A percentile compares a stretch with the other conserved stretches of the same genome.
Evolutionary conservation across 2,113 vertebrate species (phyloP).

Genomic region (Rhadina sibilatrix): DNA sequence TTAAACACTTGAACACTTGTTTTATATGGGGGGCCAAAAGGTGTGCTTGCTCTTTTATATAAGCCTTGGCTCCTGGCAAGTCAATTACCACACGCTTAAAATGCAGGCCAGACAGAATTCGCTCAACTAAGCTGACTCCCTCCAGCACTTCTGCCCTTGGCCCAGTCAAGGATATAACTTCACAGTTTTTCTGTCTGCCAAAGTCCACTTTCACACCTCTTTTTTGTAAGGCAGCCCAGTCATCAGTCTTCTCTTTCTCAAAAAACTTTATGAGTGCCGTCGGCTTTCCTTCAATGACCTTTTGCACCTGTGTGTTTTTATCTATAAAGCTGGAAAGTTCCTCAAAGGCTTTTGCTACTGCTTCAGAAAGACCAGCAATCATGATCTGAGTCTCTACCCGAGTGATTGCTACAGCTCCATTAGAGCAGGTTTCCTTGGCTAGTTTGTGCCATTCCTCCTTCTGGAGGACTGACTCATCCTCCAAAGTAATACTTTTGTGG

Average conservation of each 20-base stretch:
- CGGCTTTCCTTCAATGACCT: conserved; percentile 51
- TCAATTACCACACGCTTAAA: conserved; percentile 47
- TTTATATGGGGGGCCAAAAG: conserved; percentile 32
- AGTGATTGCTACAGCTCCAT: conserved; percentile 53
- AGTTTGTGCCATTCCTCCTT: conserved; percentile 73
- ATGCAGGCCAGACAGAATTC: conserved; percentile 40
- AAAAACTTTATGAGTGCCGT: conserved; percentile 72
- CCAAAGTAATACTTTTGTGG: conserved; percentile 63
- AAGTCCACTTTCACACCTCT: conserved; percentile 68
- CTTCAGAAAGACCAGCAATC: conserved; percentile 72
- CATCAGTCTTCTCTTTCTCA: not conserved
- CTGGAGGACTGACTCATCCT: conserved; percentile 71
- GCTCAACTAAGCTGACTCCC: conserved; percentile 25
- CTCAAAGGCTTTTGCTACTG: conserved; percentile 46
- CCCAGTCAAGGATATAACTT: conserved; percentile 75
- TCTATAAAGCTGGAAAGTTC: conserved; percentile 73
- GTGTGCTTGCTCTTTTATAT: conserved; percentile 66
- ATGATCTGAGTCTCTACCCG: conserved; percentile 55
- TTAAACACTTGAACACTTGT: conserved; percentile 66
- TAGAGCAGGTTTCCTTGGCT: conserved; percentile 15
- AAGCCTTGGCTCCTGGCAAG: conserved; percentile 75
- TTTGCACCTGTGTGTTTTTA: conserved; percentile 70
- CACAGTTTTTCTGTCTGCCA: not conserved
- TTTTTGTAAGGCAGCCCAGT: conserved; percentile 22
- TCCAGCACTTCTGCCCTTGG: conserved; percentile 65